phyloP scores from a whole-genome alignment of 2,888 invertebrate species.

The Orthosia gracilis region DNA sequence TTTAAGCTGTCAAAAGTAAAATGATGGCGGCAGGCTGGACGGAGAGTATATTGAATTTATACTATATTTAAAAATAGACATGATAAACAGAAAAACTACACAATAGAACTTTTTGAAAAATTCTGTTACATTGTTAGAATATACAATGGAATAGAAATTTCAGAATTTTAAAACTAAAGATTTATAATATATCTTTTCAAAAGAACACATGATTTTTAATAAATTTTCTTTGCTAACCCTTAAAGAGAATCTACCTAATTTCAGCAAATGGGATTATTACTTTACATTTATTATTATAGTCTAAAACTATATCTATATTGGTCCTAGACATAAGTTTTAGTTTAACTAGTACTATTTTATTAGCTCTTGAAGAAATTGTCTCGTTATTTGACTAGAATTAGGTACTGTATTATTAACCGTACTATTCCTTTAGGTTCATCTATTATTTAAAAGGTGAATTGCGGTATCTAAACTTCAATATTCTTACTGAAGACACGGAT shows the following conservation, averaged over 20 bases:
- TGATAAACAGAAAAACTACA: background rate
- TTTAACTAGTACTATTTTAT: background rate
- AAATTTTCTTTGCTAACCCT: background rate
- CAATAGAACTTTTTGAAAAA: background rate
- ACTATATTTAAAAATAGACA: background rate
- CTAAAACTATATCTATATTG: conserved; percentile 38
- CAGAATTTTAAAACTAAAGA: too few species aligned
- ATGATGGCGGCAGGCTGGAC: too few species aligned
- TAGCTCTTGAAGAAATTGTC: conserved; percentile 3
- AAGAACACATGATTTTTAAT: background rate
- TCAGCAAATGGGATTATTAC: conserved; percentile 10
- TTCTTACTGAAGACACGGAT: background rate
- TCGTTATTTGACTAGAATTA: conserved; percentile 2
- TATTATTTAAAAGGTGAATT: conserved; percentile 8
- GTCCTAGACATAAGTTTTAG: conserved; percentile 14
- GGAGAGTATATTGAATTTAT: too few species aligned
- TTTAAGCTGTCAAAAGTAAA: too few species aligned
- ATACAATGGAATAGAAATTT: too few species aligned
- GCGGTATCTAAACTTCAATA: background rate
- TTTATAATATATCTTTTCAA: background rate
- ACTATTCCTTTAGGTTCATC: conserved; percentile 3
- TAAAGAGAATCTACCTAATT: conserved; percentile 13
- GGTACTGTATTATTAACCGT: background rate
- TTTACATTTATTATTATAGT: conserved; percentile 1
- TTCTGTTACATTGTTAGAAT: too few species aligned